Base-by-base conservation (phyloP, 2,888 invertebrate genomes). In the Balanococcus diminutus region DNA sequence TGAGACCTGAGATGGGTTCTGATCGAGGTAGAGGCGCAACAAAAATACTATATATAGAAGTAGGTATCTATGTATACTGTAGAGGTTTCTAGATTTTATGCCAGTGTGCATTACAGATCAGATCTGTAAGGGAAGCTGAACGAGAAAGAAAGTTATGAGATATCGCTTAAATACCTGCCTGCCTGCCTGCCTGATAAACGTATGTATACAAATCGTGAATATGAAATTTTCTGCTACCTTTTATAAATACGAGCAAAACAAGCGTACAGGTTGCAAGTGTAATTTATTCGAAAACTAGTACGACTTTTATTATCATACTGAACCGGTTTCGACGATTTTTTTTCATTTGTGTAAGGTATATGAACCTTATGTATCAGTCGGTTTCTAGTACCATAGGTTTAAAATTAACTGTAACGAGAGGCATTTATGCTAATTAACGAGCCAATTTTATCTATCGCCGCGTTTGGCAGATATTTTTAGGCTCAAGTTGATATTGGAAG, bases 221-320 rank as follows among this genome's bases (percentile, higher is more conserved):
- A 79, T 79, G 75, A 79, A 79, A 79, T 79, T 79, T 79, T 79
- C 32, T 36, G 75, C n/a, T 67, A 28, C 67, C 67, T 28, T 36
- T 79, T 79, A 36, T 79, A 79, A 36, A 79, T 19, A 36, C 36
- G 19, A 19, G 36, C 75, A 79, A 79, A 79, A 79, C 75, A 79
- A 79, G n/a, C 75, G 75, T 79, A 79, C 75, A 36, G 31, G 36
- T 36, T 36, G 25, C 67, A 5, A 31, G 67, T 28, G 75, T 79
- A 79, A 79, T 79, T 79, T 79, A 79, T 79, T 79, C 75, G 75
- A 19, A 79, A 79, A 79, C 75, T 79, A 79, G 75, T 79, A 79
- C 75, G 75, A 36, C 36, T 36, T 79, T 79, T 79, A 79, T 19
- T 28, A 79, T 79, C 28, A 36, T 36, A 79, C 9, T n/a, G 19